phyloP scores from a whole-genome alignment of 2,797 vertebrate species.

The Xenentodon cancila region DNA sequence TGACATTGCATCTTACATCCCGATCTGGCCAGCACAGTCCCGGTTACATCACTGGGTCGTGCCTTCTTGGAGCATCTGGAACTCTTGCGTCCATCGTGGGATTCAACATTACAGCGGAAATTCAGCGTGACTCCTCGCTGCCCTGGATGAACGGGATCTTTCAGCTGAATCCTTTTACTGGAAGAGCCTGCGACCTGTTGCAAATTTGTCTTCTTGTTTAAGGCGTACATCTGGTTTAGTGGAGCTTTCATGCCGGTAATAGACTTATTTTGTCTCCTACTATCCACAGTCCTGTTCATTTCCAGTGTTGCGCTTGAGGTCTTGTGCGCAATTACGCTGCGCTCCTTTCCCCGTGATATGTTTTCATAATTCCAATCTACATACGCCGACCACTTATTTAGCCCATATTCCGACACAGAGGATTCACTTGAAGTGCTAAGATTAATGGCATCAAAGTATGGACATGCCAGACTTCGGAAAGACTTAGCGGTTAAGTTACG shows the following conservation, averaged over 20 bases:
- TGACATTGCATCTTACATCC: slow-evolving; percentile 67
- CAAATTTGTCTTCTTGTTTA: slow-evolving; percentile 57
- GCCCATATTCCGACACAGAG: slow-evolving; percentile 87
- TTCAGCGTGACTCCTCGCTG: slow-evolving; percentile 82
- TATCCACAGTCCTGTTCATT: slow-evolving; percentile 66
- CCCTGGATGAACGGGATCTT: slow-evolving; percentile 65
- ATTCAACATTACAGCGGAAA: slow-evolving; percentile 82
- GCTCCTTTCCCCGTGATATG: slow-evolving; percentile 77
- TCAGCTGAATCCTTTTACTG: slow-evolving; percentile 65
- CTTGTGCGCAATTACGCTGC: slow-evolving; percentile 77
- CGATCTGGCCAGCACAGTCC: slow-evolving; percentile 67
- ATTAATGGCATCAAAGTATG: slow-evolving; percentile 93
- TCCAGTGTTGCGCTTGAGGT: slow-evolving; percentile 73
- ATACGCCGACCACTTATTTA: slow-evolving; percentile 93
- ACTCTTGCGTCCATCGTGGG: slow-evolving; percentile 53
- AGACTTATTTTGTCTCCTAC: slow-evolving; percentile 46
- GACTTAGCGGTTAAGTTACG: slow-evolving; percentile 93
- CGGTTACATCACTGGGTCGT: slow-evolving; percentile 68
- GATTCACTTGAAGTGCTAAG: slow-evolving; percentile 94
- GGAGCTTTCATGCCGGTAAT: slow-evolving; percentile 43
- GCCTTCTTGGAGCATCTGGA: slow-evolving; percentile 72
- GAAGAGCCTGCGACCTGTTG: slow-evolving; percentile 57
- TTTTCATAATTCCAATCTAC: slow-evolving; percentile 90
- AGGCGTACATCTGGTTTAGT: slow-evolving; percentile 77
- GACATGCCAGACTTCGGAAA: slow-evolving; percentile 95